These are phyloP conservation scores for Lycia hirtaria DNA, from an alignment of 2,888 invertebrate species.

Conservation along the genomic window DNA sequence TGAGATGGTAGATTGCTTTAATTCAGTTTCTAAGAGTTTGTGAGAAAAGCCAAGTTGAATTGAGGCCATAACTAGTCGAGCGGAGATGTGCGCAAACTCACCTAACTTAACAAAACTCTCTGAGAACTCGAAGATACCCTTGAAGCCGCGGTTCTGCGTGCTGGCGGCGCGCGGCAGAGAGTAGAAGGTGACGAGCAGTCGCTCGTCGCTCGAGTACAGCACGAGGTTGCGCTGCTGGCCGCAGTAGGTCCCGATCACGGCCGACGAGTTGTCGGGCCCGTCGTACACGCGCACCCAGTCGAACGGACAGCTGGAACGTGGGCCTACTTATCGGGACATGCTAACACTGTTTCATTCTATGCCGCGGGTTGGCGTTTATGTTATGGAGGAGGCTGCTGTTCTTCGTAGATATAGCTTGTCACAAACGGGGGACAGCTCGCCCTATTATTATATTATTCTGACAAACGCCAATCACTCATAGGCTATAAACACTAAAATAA, in stretches of 20 bases:
- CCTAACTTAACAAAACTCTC: slow-evolving; percentile 99
- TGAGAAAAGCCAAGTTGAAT: background rate
- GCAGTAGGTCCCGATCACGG: slow-evolving; percentile 98
- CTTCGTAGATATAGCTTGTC: no score
- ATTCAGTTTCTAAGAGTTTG: background rate
- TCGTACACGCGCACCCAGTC: slow-evolving; percentile 99
- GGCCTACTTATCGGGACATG: background rate
- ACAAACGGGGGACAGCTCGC: no score
- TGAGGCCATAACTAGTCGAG: background rate
- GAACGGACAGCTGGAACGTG: slow-evolving; percentile 94
- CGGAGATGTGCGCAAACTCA: slow-evolving; percentile 75
- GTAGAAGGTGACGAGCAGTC: slow-evolving; percentile 95
- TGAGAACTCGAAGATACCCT: slow-evolving; percentile 99
- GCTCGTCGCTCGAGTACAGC: slow-evolving; percentile 96
- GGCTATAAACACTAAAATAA: no score
- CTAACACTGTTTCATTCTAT: no score
- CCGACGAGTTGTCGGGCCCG: slow-evolving; percentile 94
- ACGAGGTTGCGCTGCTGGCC: slow-evolving; percentile 98
- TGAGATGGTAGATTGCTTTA: no score
- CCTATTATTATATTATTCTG: no score
- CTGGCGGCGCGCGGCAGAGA: slow-evolving; percentile 96
- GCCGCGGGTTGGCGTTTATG: no score
- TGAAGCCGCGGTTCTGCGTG: slow-evolving; percentile 98
- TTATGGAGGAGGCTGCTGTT: no score
- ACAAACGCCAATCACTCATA: no score